These are phyloP conservation scores for Escarpia spicata DNA, from an alignment of 2,888 invertebrate genomes.

Conservation along the genomic window DNA sequence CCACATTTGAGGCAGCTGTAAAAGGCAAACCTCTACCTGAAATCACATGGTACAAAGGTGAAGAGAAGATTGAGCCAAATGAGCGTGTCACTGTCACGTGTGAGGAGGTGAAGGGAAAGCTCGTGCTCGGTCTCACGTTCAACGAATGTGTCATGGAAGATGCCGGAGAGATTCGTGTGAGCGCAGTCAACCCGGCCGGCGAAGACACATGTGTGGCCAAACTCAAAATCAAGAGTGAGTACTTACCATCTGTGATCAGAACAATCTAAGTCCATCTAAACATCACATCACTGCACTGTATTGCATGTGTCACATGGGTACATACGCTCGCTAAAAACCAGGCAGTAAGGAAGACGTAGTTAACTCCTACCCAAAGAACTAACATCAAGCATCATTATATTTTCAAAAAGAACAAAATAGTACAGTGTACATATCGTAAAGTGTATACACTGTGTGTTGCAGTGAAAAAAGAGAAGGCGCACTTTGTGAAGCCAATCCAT, in stretches of 20 bases:
- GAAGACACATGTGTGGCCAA: constrained; percentile 58
- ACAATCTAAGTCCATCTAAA: background rate
- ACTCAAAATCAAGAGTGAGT: constrained; percentile 84
- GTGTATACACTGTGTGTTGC: constrained; percentile 37
- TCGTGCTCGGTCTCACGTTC: constrained; percentile 60
- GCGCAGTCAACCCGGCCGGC: constrained; percentile 42
- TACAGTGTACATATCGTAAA: background rate
- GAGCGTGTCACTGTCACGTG: constrained; percentile 29
- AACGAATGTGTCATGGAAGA: constrained; percentile 77
- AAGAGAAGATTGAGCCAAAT: constrained; percentile 46
- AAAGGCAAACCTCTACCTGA: constrained; percentile 88
- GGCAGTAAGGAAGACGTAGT: too few relatives aligned
- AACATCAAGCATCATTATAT: constrained; percentile 59
- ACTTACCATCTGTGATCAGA: background rate
- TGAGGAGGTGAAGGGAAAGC: constrained; percentile 41
- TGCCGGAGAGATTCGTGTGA: constrained; percentile 87
- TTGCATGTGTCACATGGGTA: too few relatives aligned
- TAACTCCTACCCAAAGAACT: background rate
- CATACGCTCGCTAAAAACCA: too few relatives aligned
- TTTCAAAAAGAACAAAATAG: too few relatives aligned
- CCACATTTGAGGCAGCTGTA: constrained; percentile 78
- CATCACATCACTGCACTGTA: too few relatives aligned
- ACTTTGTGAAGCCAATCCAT: constrained; percentile 59
- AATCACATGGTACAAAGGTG: constrained; percentile 77
- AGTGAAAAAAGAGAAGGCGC: constrained; percentile 63